phyloP scores from a whole-genome alignment of 2,888 invertebrate species.

The Pachycephus smyrnensis region DNA sequence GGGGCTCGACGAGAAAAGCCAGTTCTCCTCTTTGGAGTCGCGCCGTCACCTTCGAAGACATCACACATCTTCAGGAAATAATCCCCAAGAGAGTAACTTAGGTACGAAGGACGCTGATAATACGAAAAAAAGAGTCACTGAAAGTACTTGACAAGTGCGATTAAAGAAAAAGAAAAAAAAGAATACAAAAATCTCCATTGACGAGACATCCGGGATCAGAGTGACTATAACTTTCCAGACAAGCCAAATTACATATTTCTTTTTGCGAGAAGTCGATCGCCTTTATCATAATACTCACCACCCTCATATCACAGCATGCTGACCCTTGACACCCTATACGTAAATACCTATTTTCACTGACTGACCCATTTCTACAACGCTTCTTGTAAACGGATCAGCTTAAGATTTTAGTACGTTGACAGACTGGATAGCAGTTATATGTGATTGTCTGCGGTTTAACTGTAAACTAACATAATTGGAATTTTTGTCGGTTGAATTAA shows the following conservation, averaged over 20 bases:
- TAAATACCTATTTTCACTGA: not conserved
- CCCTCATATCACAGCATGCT: not conserved
- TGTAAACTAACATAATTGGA: not conserved
- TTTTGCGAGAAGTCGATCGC: not conserved
- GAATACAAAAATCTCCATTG: not conserved
- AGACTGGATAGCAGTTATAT: not conserved
- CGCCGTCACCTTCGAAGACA: constrained; percentile 62
- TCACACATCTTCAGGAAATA: constrained; percentile 53
- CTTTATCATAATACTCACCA: not conserved
- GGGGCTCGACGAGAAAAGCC: constrained; percentile 52
- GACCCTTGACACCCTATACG: not conserved
- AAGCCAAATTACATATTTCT: not conserved
- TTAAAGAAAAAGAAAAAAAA: not conserved
- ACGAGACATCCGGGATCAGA: not conserved
- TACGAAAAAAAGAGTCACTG: not conserved
- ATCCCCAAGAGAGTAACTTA: constrained; percentile 48
- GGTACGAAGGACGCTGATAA: constrained; percentile 40
- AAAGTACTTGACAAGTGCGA: not conserved
- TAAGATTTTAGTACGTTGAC: not conserved
- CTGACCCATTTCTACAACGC: not conserved
- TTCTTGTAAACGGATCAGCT: not conserved
- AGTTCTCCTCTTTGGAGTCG: constrained; percentile 57
- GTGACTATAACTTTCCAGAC: not conserved
- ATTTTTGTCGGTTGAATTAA: not conserved
- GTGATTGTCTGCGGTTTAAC: not conserved